Evolutionary conservation across 2,888 invertebrate genomes (phyloP), one percentile per base, ranked within the genome.

Genomic region (Schizotus pectinicornis): DNA sequence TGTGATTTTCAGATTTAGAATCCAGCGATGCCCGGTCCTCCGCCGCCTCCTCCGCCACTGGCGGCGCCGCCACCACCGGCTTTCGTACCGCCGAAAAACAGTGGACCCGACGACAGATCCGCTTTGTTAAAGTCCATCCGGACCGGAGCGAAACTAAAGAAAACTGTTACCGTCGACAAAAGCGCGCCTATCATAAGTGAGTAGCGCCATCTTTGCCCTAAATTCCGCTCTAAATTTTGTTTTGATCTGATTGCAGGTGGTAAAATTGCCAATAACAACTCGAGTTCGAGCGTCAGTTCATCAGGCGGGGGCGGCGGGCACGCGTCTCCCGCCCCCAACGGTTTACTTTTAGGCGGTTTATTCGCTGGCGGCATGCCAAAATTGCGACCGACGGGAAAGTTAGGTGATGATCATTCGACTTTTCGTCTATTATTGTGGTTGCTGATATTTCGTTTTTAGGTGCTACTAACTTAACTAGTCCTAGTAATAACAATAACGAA

Each of bases 161-260:
- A 94, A 81, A 84, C 94, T 50, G 88, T 88, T 0, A 95, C 95
- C n/a, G 89, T 91, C 71, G 95, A 96, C 77, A 91, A 93, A 80
- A 95, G 95, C 85, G 89, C 86, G 48, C 95, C 95, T 0, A 77
- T 85, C 46, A 81, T 94, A 68, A 92, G 93, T 80, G 85, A 83
- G 79, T 63, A 9, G 55, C 12, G 12, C 31, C n/a, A 9, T 39
- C 53, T 56, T 13, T 55, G 33, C n/a, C 11, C 9, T 3, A 43
- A 3, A 14, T 36, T 48, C 7, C 8, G 30, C 9, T 31, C 37
- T 30, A 34, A 47, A 46, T 39, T 39, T 39, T 12, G 2, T 13
- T 8, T 12, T 11, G 3, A 8, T 36, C 30, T 49, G 34, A 31
- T 92, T 67, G 81, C 86, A 68, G 91, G 92, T 75, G 91, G 92